Evolutionary conservation across 2,797 vertebrate genomes (phyloP), one percentile per base, ranked within the genome.

Genomic region (Tarsius wallacei): DNA sequence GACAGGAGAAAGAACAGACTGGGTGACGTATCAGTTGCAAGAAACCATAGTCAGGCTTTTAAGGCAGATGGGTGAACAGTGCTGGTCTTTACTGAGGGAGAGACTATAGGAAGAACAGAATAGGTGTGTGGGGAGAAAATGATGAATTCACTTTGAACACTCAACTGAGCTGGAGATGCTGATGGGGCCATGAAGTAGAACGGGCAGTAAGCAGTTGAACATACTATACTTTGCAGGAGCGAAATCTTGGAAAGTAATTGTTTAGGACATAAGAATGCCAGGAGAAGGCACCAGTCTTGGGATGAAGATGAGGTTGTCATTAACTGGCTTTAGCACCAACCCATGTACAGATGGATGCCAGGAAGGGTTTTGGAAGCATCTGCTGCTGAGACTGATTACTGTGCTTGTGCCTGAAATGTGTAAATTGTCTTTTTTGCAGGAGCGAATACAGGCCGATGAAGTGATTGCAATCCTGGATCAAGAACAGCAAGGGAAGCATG

Each of bases 361-460:
- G 66, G 26, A 77, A 94, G 68, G 47, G 57, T 71, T 93, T 28
- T 28, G 47, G 61, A 64, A 87, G 86, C 89, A 47, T 81, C 94
- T 92, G 87, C 49, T 28, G 0, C 59, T 28, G 17, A 26, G 61
- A 33, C 71, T 85, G 84, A 64, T 77, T 21, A 21, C 73, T 51
- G n/a, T 7, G 16, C 87, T 87, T 61, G 1, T 91, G 66, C 90
- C 57, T 19, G 57, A 93, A 85, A 76, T 17, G 84, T 85, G 59
- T 64, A 59, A 47, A 61, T 82, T 47, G 77, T 96, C 90, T 90
- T 95, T 96, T 94, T 95, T 93, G 31, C 98, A 99, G 99, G 99
- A 99, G 97, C 98, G 99, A 83, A 99, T 99, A 95, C 99, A 99
- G 98, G 99, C 99, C 0, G 99, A 99, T 36, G 99, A 99, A 98